Conservation (phyloP, 2,797 vertebrate species). For the Sternarchorhynchus goeldii region DNA sequence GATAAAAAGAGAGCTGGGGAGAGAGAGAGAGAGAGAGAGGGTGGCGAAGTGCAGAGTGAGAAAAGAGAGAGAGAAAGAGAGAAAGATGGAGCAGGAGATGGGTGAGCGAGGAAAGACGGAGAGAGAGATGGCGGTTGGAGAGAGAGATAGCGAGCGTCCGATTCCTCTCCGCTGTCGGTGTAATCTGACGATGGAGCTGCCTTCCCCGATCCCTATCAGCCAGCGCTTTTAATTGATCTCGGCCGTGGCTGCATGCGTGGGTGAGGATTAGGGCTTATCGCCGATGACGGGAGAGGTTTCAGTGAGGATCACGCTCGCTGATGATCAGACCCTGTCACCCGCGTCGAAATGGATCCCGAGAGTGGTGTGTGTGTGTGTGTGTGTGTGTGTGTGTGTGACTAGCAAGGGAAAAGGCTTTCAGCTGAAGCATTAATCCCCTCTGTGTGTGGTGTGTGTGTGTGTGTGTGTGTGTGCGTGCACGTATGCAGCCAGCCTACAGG, state of each 20-base stretch:
- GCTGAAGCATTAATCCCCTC: conserved; percentile 66
- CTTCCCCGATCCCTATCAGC: conserved; percentile 75
- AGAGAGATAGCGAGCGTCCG: conserved; percentile 31
- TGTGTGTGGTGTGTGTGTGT: conserved; percentile 64
- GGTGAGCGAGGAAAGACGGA: conserved; percentile 13
- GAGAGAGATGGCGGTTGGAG: conserved; percentile 22
- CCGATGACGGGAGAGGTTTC: conserved; percentile 69
- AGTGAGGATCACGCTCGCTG: conserved; percentile 71
- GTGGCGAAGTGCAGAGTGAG: neutral
- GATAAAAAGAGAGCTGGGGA: neutral
- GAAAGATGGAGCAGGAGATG: neutral
- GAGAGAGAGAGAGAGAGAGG: neutral
- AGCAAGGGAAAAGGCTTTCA: conserved; percentile 63
- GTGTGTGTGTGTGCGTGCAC: conserved; percentile 11
- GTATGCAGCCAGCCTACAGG: conserved; percentile 45
- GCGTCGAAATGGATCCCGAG: conserved; percentile 76
- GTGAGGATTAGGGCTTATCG: conserved; percentile 79
- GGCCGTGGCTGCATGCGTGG: conserved; percentile 78
- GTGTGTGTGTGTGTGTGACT: conserved; percentile 72
- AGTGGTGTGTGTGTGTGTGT: conserved; percentile 73
- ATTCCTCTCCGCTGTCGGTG: conserved; percentile 47
- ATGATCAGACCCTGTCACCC: conserved; percentile 73
- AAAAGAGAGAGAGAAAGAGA: conserved; percentile 23
- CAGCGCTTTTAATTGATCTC: conserved; percentile 81
- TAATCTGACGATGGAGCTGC: conserved; percentile 64